Conservation (phyloP, 2,888 invertebrate genomes). For the Xestia xanthographa region DNA sequence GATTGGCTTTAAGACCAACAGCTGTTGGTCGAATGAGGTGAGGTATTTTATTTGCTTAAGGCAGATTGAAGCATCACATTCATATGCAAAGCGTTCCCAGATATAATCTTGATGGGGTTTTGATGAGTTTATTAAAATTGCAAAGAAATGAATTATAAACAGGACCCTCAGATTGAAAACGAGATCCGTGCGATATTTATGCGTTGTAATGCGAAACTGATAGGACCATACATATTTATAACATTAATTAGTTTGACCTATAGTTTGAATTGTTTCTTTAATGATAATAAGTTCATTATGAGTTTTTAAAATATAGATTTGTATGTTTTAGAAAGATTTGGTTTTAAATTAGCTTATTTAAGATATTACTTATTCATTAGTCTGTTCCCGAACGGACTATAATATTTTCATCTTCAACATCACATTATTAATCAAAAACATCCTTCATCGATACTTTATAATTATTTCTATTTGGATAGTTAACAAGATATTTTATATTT, state of each 20-base stretch:
- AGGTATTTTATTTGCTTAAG: slow-evolving; percentile 81
- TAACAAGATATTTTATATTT: no score
- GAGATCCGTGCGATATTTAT: slow-evolving; percentile 61
- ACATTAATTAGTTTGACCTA: slow-evolving; percentile 62
- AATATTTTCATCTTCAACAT: not conserved
- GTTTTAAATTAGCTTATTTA: slow-evolving; percentile 9
- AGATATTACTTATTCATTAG: not conserved
- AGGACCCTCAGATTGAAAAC: slow-evolving; percentile 52
- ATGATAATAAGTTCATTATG: slow-evolving; percentile 34
- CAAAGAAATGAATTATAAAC: slow-evolving; percentile 67
- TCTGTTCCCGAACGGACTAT: not conserved
- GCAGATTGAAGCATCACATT: slow-evolving; percentile 77
- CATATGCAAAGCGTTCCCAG: slow-evolving; percentile 77
- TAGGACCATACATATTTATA: slow-evolving; percentile 56
- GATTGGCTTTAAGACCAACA: slow-evolving; percentile 75
- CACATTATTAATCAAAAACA: not conserved
- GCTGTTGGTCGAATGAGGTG: slow-evolving; percentile 74
- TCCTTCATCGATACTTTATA: not conserved
- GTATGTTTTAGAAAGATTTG: slow-evolving; percentile 2
- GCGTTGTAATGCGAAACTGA: slow-evolving; percentile 50
- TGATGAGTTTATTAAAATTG: slow-evolving; percentile 83
- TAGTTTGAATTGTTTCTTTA: slow-evolving; percentile 31
- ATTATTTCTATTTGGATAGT: not conserved
- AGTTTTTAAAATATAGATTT: not conserved
- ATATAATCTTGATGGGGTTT: slow-evolving; percentile 73